Percentiles rank a stretch among this genome's conserved stretches.
Conservation (phyloP, 2,113 vertebrate genomes). For the Gymnorhina tibicen region DNA sequence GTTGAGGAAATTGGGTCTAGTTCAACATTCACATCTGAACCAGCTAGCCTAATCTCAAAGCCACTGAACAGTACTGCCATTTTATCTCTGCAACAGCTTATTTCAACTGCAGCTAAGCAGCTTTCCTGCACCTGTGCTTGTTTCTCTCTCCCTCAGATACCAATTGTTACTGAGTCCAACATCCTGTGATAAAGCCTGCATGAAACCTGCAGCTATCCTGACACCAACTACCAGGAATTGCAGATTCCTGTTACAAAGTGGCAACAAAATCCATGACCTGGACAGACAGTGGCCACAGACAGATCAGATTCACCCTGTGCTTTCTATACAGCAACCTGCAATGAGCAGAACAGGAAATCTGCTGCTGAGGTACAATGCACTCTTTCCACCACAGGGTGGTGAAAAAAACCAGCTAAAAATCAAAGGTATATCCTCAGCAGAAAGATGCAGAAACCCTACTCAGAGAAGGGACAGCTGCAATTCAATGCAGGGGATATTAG, state of each 20-base stretch:
- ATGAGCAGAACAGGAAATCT: neutral
- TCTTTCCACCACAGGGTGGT: slow-evolving; percentile 64
- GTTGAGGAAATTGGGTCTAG: neutral
- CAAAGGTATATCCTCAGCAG: slow-evolving; percentile 29
- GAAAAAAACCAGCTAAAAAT: slow-evolving; percentile 54
- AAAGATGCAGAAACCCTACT: slow-evolving; percentile 50
- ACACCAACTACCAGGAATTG: neutral
- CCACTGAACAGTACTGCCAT: neutral
- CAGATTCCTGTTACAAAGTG: neutral
- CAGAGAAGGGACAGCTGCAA: slow-evolving; percentile 35
- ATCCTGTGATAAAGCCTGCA: neutral
- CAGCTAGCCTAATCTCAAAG: slow-evolving; percentile 9
- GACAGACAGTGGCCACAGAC: neutral
- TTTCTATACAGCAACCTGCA: neutral
- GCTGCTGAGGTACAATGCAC: slow-evolving; percentile 28
- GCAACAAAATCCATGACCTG: neutral
- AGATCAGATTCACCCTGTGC: neutral
- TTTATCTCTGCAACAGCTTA: slow-evolving; percentile 20
- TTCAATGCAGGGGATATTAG: slow-evolving; percentile 55
- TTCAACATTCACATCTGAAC: neutral
- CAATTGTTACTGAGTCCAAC: neutral
- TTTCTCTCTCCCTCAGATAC: neutral
- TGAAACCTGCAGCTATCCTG: neutral
- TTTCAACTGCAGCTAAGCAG: slow-evolving; percentile 41
- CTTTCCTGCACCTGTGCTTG: neutral